phyloP scores from a whole-genome alignment of 2,888 invertebrate species.

The Pyrochroa serraticornis region DNA sequence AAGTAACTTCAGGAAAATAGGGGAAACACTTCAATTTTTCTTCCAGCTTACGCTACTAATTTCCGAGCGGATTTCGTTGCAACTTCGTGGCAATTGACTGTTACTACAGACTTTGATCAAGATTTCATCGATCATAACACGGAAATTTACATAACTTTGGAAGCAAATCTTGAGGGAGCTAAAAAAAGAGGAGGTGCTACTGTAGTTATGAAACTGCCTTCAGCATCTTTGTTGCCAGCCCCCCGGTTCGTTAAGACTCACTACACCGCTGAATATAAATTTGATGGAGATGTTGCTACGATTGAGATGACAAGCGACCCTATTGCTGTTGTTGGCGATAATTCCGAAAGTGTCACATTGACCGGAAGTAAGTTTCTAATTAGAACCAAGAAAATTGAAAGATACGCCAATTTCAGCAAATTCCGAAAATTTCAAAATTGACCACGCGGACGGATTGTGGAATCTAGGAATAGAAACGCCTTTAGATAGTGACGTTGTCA shows the following conservation, averaged over 20 bases:
- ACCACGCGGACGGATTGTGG: too few species aligned
- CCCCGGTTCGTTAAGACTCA: slow-evolving; percentile 31
- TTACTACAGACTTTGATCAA: slow-evolving; percentile 11
- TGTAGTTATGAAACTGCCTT: slow-evolving; percentile 27
- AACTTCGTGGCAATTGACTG: background rate
- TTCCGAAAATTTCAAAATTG: background rate
- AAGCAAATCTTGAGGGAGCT: slow-evolving; percentile 15
- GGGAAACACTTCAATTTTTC: background rate
- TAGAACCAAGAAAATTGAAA: slow-evolving; percentile 19
- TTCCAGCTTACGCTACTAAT: slow-evolving; percentile 26
- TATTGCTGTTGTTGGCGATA: slow-evolving; percentile 23
- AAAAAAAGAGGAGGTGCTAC: slow-evolving; percentile 20
- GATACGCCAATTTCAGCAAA: background rate
- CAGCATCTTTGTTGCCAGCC: background rate
- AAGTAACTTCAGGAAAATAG: background rate
- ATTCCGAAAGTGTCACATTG: slow-evolving; percentile 15
- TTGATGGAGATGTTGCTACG: slow-evolving; percentile 13
- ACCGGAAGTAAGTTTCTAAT: slow-evolving; percentile 15
- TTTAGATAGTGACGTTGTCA: too few species aligned
- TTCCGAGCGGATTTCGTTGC: slow-evolving; percentile 8
- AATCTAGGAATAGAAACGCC: too few species aligned
- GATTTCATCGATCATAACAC: slow-evolving; percentile 1
- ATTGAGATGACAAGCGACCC: slow-evolving; percentile 27
- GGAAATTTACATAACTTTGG: slow-evolving; percentile 24
- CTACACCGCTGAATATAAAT: slow-evolving; percentile 34